Base-by-base conservation (phyloP, 1,140 invertebrate species). In the Trigoniulus corallinus region DNA sequence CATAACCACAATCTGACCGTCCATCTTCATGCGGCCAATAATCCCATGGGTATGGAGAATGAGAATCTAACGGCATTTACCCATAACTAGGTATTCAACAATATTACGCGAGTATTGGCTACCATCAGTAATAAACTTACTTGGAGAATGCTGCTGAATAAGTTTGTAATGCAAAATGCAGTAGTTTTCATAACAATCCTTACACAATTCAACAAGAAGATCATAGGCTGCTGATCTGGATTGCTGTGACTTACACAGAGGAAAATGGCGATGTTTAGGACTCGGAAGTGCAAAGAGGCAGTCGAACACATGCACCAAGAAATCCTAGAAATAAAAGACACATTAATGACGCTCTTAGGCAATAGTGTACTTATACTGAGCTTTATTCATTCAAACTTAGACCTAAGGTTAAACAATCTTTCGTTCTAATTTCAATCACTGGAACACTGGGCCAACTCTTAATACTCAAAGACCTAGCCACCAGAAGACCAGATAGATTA, bases 1-100 rank as follows among this genome's bases (percentile, higher is more conserved):
- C 88, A 66, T 91, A 94, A 3, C 89, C 91, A 66, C 88, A 93
- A 59, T 91, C 86, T 0, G 88, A 85, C 2, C 89, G 69, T 0
- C 87, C 88, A 64, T 94, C 89, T 60, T 95, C 91, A 53, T 89
- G 83, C 1, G 91, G 91, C 91, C 91, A 94, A 66, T 94, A 92
- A 64, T 95, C 91, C 89, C 89, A 94, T 0, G 87, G 85, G 69
- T 94, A 89, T 0, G 85, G 78, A 1, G 80, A 79, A 61, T 85
- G 80, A 0, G 80, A 78, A 40, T 84, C 82, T 79, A 61, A 22
- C 57, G 63, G 47, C 41, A 34, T 34, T 7, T 7, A 34, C 29
- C 7, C 29, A 7, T 34, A 34, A 34, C 7, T 7, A 15, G 29
- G 15, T 34, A 34, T 34, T 34, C 29, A 34, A 34, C n/a, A n/a